phyloP scores from a whole-genome alignment of 1,140 invertebrate species.

The Brachystomella parvula region DNA sequence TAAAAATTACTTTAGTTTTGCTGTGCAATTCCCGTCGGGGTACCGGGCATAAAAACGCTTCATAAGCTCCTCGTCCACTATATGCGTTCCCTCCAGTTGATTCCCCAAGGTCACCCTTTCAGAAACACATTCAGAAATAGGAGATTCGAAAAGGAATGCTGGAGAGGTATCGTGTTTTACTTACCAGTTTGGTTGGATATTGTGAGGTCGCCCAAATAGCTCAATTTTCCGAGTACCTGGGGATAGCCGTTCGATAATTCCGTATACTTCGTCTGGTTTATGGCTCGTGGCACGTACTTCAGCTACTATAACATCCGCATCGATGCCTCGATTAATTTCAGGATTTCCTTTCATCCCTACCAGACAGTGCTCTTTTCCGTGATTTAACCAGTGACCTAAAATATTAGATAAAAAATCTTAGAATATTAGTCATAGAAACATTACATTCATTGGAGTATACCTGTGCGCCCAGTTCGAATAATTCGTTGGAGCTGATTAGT shows the following conservation, averaged over 20 bases:
- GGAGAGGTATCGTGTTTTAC: conserved; percentile 14
- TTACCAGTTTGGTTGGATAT: conserved; percentile 96
- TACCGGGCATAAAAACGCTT: conserved; percentile 81
- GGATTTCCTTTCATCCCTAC: conserved; percentile 95
- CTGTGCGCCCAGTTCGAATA: conserved; percentile 89
- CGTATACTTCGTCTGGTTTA: conserved; percentile 98
- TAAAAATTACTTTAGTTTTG: conserved; percentile 19
- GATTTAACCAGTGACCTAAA: conserved; percentile 87
- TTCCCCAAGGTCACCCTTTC: conserved; percentile 86
- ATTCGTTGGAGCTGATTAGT: conserved; percentile 96
- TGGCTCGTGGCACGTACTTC: conserved; percentile 95
- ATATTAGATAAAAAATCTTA: background rate
- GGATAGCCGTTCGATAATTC: conserved; percentile 74
- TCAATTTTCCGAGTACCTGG: conserved; percentile 95
- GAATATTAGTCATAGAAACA: background rate
- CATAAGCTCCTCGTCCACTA: conserved; percentile 87
- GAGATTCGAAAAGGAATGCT: conserved; percentile 1
- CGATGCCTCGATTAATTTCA: conserved; percentile 81
- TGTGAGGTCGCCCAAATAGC: conserved; percentile 92
- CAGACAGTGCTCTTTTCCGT: conserved; percentile 96
- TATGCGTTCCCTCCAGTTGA: conserved; percentile 86
- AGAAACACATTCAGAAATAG: conserved; percentile 27
- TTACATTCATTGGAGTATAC: conserved; percentile 25
- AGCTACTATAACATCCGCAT: conserved; percentile 96
- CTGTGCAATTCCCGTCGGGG: conserved; percentile 69